Conservation (phyloP, 2,888 invertebrate species). For the Agonopterix arenella region DNA sequence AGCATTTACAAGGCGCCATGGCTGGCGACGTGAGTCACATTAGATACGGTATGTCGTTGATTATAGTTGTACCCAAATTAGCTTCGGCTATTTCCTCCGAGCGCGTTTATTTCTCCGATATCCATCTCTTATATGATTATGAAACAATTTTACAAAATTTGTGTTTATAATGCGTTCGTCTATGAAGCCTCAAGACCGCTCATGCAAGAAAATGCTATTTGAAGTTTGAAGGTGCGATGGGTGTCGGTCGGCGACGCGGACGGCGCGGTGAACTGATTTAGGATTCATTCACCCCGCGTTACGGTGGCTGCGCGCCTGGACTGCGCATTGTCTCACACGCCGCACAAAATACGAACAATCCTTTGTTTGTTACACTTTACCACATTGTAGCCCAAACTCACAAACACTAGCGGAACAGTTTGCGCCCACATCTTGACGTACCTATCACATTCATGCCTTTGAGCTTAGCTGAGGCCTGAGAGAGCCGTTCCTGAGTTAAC, state of each 20-base stretch:
- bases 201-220: conserved; percentile 13
- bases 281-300: conserved; percentile 68
- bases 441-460: not conserved
- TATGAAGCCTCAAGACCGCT: conserved; percentile 4
- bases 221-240: conserved; percentile 9
- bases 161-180: not conserved
- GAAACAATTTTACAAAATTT: conserved; percentile 1
- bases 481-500: conserved; percentile 42
- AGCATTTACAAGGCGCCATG: conserved; percentile 18
- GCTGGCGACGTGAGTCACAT: conserved; percentile 35
- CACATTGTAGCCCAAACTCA: conserved; percentile 48
- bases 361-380: conserved; percentile 65
- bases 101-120: conserved; percentile 10
- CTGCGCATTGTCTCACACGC: conserved; percentile 59
- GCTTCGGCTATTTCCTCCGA: conserved; percentile 21
- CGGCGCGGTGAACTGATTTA: conserved; percentile 52
- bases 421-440: conserved; percentile 54
- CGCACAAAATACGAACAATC: conserved; percentile 56
- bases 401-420: conserved; percentile 47
- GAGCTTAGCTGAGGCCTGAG: not conserved
- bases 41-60: conserved; percentile 48
- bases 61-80: conserved; percentile 36
- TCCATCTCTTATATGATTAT: conserved; percentile 3
- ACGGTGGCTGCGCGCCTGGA: conserved; percentile 55
- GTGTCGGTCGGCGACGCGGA: conserved; percentile 22